Evolutionary conservation across 1,140 invertebrate genomes (phyloP), one percentile per base, ranked within the genome.

Genomic region (Cherax destructor): DNA sequence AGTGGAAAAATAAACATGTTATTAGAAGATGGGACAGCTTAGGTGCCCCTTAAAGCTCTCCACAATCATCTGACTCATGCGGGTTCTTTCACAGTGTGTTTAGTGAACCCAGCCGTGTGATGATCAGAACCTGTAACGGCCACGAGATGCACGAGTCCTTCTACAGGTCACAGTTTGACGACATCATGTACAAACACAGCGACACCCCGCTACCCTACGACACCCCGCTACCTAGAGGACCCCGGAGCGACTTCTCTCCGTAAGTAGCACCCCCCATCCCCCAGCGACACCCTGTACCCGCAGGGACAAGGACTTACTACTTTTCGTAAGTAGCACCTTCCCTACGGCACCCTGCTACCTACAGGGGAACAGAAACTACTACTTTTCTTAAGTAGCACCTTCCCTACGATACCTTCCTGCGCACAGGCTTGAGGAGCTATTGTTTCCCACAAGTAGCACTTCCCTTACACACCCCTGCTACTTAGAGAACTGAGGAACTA

Each of bases 101-200:
- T 65, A 81, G 81, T 84, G 90, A 91, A 72, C 80, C 90, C 13
- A 91, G 83, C 90, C 84, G 90, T 9, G 90, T 91, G n/a, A 91
- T 91, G 90, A 86, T 91, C 13, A 78, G 85, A 24, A 91, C 90
- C 49, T 91, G 90, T 61, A 91, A 91, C 47, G 90, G 90, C 9
- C 78, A 87, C 80, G 90, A 91, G 90, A 76, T 91, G 65, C 77
- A 83, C 30, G 90, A 86, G 9, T 86, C 69, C 80, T 88, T 84
- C 88, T 91, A 92, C 85, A 50, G 84, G 24, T 84, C 74, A 10
- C 56, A 88, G 52, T 92, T 72, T 65, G 88, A 92, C 83, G 84
- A 88, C 69, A 24, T 49, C 72, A 56, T 86, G 21, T 88, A 89
- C 88, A 86, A 92, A 85, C 83, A 86, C 79, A 88, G 69, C 91